Evolutionary conservation across 2,888 invertebrate genomes (phyloP).

Genomic region (Empis livida): DNA sequence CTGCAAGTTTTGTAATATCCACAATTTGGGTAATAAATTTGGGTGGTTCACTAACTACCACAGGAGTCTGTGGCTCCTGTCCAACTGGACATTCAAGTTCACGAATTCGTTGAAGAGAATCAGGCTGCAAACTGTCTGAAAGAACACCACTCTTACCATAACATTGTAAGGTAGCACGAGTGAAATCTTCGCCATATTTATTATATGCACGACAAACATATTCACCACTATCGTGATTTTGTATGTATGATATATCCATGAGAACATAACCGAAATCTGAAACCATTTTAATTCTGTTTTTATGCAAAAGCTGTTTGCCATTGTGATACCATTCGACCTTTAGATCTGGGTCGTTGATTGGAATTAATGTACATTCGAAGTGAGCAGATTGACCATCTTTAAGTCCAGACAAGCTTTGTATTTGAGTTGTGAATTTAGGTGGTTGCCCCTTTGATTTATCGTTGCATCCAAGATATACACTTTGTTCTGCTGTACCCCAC

Average conservation of each 20-base stretch:
- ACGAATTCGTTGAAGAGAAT: conserved; percentile 74
- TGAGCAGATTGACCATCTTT: conserved; percentile 91
- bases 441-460: conserved; percentile 77
- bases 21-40: conserved; percentile 79
- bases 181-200: conserved; percentile 81
- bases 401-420: conserved; percentile 66
- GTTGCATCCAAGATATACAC: conserved; percentile 66
- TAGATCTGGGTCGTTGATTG: conserved; percentile 86
- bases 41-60: conserved; percentile 66
- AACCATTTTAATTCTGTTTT: conserved; percentile 82
- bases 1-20: conserved; percentile 73
- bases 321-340: conserved; percentile 97
- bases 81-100: conserved; percentile 62
- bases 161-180: conserved; percentile 72
- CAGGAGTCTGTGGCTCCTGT: conserved; percentile 41
- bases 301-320: conserved; percentile 76
- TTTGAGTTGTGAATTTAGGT: conserved; percentile 78
- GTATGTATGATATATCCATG: conserved; percentile 86
- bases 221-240: conserved; percentile 86
- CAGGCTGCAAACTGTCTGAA: conserved; percentile 80
- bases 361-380: conserved; percentile 88
- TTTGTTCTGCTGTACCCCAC: conserved; percentile 79
- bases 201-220: conserved; percentile 86
- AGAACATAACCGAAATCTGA: conserved; percentile 93
- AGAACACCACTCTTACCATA: conserved; percentile 77